Evolutionary conservation across 2,797 vertebrate genomes (phyloP).

Genomic region (Anguilla pacifica): DNA sequence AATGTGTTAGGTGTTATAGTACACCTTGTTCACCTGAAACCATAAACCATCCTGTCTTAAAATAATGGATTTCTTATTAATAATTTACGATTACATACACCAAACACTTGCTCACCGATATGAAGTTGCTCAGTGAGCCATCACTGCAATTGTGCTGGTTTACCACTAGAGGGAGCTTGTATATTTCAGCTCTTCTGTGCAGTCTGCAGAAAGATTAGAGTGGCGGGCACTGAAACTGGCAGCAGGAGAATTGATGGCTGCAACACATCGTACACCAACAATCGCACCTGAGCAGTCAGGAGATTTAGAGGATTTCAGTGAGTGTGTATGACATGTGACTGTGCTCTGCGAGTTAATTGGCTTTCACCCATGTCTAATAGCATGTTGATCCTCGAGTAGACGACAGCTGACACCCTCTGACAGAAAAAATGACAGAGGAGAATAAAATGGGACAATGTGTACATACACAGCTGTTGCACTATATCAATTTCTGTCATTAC

Average conservation of each 20-base stretch:
- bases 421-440: not conserved
- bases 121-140: not conserved
- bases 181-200: not conserved
- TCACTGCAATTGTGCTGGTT: not conserved
- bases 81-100: not conserved
- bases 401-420: no score
- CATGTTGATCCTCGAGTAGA: not conserved
- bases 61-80: no score
- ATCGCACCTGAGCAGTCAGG: not conserved
- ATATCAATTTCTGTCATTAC: no score
- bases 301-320: not conserved
- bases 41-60: no score
- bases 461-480: no score
- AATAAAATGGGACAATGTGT: not conserved
- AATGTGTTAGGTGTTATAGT: no score
- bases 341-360: not conserved
- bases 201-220: not conserved
- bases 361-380: not conserved
- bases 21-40: no score
- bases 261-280: not conserved
- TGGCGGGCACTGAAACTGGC: not conserved
- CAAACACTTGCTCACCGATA: not conserved
- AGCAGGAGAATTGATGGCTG: not conserved
- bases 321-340: not conserved
- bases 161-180: slow-evolving; percentile 7